phyloP scores from a whole-genome alignment of 2,797 vertebrate species.

The Orientallactaga sibirica region DNA sequence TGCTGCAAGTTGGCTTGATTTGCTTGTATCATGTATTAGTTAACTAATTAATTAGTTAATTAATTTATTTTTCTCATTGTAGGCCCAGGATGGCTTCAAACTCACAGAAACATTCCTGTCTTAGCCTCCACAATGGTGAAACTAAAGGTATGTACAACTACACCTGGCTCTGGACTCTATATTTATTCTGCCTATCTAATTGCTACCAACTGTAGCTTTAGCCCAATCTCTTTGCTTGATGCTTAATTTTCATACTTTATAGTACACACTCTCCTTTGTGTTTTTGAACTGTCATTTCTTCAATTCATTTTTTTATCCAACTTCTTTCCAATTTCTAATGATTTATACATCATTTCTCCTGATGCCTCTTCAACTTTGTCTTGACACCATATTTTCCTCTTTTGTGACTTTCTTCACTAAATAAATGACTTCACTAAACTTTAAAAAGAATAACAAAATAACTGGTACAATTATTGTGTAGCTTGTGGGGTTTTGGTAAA shows the following conservation, averaged over 20 bases:
- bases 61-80: no score
- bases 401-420: neutral
- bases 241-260: neutral
- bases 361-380: neutral
- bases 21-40: neutral
- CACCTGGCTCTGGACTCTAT: neutral
- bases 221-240: neutral
- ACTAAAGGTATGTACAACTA: no score
- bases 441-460: neutral
- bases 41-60: no score
- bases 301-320: neutral
- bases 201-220: neutral
- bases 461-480: neutral
- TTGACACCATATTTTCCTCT: neutral
- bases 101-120: no score
- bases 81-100: no score
- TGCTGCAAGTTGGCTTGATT: neutral
- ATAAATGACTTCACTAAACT: neutral
- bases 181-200: neutral
- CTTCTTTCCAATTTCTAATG: neutral
- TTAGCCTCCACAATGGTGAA: no score
- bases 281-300: conserved; percentile 22
- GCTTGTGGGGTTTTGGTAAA: neutral
- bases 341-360: neutral
- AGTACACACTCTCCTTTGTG: neutral